phyloP scores from a whole-genome alignment of 1,140 invertebrate genomes.

The Lepidurus packardi region DNA sequence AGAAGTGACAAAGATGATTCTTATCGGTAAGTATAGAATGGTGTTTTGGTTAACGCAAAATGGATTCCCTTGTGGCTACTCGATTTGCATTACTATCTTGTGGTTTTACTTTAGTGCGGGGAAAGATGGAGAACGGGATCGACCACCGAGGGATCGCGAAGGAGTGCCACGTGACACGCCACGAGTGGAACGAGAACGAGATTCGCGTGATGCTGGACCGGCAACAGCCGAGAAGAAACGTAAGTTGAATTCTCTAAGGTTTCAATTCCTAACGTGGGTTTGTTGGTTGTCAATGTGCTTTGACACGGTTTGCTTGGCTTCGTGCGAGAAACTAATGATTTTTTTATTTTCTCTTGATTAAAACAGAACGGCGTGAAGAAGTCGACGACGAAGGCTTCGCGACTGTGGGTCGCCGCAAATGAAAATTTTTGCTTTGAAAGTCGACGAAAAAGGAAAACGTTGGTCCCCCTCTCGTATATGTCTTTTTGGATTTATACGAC shows the following conservation, averaged over 20 bases:
- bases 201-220: background rate
- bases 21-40: background rate
- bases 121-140: background rate
- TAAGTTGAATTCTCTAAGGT: background rate
- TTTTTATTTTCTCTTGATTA: background rate
- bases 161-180: background rate
- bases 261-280: background rate
- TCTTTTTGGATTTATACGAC: slow-evolving; percentile 19
- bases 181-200: background rate
- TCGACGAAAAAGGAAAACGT: background rate
- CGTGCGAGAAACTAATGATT: background rate
- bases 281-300: background rate
- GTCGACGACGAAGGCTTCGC: slow-evolving; percentile 28
- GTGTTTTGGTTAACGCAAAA: background rate
- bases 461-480: background rate
- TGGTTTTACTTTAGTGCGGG: background rate
- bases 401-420: slow-evolving; percentile 20
- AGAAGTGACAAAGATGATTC: background rate
- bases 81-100: background rate
- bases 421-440: background rate
- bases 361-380: slow-evolving; percentile 25
- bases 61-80: background rate
- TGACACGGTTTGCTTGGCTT: background rate
- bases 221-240: background rate
- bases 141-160: background rate